Conservation (phyloP, 2,797 vertebrate genomes). For the Pantherophis vulpinus region DNA sequence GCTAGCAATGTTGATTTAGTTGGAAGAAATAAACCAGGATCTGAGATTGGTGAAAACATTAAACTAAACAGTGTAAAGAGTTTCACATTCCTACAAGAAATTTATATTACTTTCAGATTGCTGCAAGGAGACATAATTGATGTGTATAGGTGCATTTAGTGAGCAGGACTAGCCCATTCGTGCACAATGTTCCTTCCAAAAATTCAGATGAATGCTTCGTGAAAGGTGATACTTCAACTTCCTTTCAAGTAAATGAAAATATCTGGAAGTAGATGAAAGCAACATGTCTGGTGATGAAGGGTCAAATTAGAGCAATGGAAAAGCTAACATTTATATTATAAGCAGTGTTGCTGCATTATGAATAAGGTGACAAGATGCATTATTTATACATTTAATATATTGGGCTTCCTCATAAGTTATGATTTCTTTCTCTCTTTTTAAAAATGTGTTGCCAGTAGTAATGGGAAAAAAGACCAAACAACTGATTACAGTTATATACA, state of each 20-base stretch:
- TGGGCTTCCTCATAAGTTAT: slow-evolving; percentile 68
- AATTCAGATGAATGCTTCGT: not conserved
- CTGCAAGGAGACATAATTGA: not conserved
- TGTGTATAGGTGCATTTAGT: not conserved
- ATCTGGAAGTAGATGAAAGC: slow-evolving; percentile 30
- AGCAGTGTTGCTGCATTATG: slow-evolving; percentile 73
- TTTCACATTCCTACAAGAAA: not conserved
- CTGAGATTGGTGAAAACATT: not conserved
- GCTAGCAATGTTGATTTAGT: not conserved
- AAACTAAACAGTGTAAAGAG: not conserved
- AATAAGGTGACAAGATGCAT: slow-evolving; percentile 74
- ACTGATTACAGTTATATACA: slow-evolving; percentile 3
- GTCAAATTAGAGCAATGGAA: slow-evolving; percentile 64
- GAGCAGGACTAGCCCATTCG: not conserved
- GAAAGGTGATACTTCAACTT: not conserved
- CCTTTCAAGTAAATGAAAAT: not conserved
- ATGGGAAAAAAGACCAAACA: slow-evolving; percentile 31
- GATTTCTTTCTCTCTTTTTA: slow-evolving; percentile 63
- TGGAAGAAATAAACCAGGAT: not conserved
- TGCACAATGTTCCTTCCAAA: not conserved
- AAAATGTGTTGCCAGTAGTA: slow-evolving; percentile 53
- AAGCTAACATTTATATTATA: slow-evolving; percentile 65
- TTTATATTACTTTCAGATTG: not conserved
- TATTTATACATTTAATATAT: slow-evolving; percentile 80
- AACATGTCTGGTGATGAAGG: slow-evolving; percentile 51